Percentiles rank a stretch among this genome's conserved stretches.
Conservation (phyloP, 2,888 invertebrate species). For the Himalopsyche kuldschensis region DNA sequence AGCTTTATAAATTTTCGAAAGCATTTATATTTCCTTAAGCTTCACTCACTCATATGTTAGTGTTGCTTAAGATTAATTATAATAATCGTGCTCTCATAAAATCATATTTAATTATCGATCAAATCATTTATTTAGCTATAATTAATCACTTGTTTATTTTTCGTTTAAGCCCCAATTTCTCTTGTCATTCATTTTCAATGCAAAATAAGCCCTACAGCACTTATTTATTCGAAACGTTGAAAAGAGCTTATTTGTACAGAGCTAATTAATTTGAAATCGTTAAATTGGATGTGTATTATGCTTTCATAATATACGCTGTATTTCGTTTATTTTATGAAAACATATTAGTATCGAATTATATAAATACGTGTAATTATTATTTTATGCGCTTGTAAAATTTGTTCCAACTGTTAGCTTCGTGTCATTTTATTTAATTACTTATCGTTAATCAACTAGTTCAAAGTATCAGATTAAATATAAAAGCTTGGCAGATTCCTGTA, state of each 20-base stretch:
- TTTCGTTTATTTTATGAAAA: background rate
- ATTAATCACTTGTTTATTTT: background rate
- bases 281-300: background rate
- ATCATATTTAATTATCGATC: background rate
- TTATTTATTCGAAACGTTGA: background rate
- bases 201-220: background rate
- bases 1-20: too few species aligned
- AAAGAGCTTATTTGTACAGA: background rate
- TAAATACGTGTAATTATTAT: too few species aligned
- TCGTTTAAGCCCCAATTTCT: background rate
- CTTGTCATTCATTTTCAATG: background rate
- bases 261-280: background rate
- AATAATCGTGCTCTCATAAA: background rate
- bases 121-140: background rate
- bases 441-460: too few species aligned
- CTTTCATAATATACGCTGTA: background rate
- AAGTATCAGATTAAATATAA: too few species aligned
- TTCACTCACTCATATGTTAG: too few species aligned
- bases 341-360: too few species aligned
- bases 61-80: too few species aligned
- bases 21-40: too few species aligned
- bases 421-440: too few species aligned
- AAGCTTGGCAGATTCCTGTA: too few species aligned
- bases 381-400: too few species aligned
- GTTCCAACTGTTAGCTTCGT: too few species aligned